These are phyloP conservation scores for Philaethria dido DNA, from an alignment of 2,888 invertebrate species.

Conservation along the genomic window DNA sequence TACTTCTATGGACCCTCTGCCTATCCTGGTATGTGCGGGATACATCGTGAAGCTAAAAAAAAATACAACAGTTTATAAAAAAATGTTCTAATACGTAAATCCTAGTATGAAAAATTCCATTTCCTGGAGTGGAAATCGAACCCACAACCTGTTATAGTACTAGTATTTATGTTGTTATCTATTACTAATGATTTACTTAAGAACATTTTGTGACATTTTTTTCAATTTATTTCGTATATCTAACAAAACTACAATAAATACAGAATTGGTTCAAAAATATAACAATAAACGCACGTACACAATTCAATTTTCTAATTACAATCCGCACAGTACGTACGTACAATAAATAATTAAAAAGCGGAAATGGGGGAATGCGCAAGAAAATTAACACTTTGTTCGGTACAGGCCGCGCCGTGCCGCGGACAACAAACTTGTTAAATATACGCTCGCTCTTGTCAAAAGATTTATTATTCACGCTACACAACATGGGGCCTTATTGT, in stretches of 20 bases:
- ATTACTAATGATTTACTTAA: too few species aligned
- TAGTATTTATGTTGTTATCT: too few species aligned
- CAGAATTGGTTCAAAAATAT: background rate
- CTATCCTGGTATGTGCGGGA: too few species aligned
- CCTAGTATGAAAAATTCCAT: too few species aligned
- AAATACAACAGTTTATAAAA: too few species aligned
- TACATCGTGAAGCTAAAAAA: too few species aligned
- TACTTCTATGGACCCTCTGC: too few species aligned
- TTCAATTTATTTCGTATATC: too few species aligned
- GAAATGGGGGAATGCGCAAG: constrained; percentile 35
- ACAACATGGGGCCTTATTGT: constrained; percentile 14
- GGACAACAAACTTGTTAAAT: constrained; percentile 39
- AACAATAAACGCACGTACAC: background rate
- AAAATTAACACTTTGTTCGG: constrained; percentile 38
- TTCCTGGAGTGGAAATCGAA: too few species aligned
- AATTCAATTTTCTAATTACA: constrained; percentile 1
- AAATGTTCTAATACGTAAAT: too few species aligned
- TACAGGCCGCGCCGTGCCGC: constrained; percentile 22
- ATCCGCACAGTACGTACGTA: background rate
- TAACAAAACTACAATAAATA: background rate
- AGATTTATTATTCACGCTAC: constrained; percentile 36
- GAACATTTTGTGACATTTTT: too few species aligned
- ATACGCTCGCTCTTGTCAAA: constrained; percentile 37
- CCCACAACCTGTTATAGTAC: too few species aligned
- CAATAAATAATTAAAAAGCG: constrained; percentile 32